phyloP scores from a whole-genome alignment of 1,140 invertebrate species.

The Hyphantria cunea region DNA sequence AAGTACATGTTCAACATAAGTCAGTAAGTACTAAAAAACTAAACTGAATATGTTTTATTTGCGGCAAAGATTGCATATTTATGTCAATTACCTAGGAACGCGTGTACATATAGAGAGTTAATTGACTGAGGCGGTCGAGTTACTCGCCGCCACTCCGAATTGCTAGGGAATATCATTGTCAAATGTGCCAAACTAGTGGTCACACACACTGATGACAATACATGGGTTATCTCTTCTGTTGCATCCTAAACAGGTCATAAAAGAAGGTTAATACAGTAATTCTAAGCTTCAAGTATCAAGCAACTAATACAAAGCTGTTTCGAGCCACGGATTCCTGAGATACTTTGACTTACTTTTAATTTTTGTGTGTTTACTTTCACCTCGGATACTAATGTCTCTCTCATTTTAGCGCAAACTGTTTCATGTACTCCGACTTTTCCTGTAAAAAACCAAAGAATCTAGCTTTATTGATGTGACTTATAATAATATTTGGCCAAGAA shows the following conservation, averaged over 20 bases:
- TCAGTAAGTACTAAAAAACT: not conserved
- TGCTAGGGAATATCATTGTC: slow-evolving; percentile 88
- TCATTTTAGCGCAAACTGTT: slow-evolving; percentile 87
- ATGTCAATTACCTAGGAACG: slow-evolving; percentile 83
- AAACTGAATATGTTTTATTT: too few species aligned
- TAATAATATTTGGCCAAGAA: too few species aligned
- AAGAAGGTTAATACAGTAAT: not conserved
- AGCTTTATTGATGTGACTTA: not conserved
- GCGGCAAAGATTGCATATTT: too few species aligned
- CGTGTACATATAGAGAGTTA: slow-evolving; percentile 80
- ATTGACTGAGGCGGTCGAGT: slow-evolving; percentile 60
- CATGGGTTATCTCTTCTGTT: slow-evolving; percentile 85
- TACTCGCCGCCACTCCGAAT: slow-evolving; percentile 84
- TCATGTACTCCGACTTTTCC: slow-evolving; percentile 78
- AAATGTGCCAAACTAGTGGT: slow-evolving; percentile 88
- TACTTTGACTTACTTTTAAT: slow-evolving; percentile 82
- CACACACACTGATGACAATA: slow-evolving; percentile 86
- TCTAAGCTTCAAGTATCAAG: not conserved
- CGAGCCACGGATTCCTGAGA: too few species aligned
- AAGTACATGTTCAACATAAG: not conserved
- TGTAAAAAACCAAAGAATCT: slow-evolving; percentile 38
- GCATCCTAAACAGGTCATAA: slow-evolving; percentile 82
- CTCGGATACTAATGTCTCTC: slow-evolving; percentile 89
- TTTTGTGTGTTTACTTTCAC: slow-evolving; percentile 87
- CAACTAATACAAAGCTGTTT: too few species aligned